Conservation (phyloP, 2,797 vertebrate genomes). For the Oreortyx pictus region DNA sequence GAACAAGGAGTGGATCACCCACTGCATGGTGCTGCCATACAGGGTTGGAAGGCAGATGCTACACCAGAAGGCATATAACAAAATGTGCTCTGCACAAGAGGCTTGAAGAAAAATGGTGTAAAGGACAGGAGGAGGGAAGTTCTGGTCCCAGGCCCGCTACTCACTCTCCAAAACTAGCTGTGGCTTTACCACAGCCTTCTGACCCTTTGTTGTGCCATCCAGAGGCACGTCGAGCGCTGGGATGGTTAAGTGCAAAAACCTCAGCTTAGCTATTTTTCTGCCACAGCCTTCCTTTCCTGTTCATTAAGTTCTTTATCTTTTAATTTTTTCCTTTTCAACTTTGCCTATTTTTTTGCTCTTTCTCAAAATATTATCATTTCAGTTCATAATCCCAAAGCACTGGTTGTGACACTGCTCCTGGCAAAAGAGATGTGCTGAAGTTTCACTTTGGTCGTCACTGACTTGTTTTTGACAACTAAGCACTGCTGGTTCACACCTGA, state of each 20-base stretch:
- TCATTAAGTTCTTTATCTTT: slow-evolving; percentile 40
- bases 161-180: neutral
- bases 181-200: neutral
- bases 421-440: slow-evolving; percentile 43
- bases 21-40: neutral
- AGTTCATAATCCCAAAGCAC: neutral
- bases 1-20: neutral
- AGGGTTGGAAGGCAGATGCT: neutral
- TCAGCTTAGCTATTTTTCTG: slow-evolving; percentile 21
- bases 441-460: slow-evolving; percentile 48
- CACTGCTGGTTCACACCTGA: slow-evolving; percentile 6
- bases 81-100: neutral
- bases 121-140: neutral
- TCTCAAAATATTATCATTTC: slow-evolving; percentile 63
- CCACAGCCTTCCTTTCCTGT: slow-evolving; percentile 54
- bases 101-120: neutral
- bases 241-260: neutral
- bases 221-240: neutral
- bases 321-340: slow-evolving; percentile 60
- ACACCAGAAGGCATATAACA: neutral
- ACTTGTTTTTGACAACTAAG: slow-evolving; percentile 32
- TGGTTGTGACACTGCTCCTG: slow-evolving; percentile 44
- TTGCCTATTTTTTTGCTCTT: slow-evolving; percentile 51
- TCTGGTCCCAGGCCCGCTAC: neutral
- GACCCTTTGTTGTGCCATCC: neutral